Conservation (phyloP, 2,797 vertebrate genomes). For the Epinephelus coioides region DNA sequence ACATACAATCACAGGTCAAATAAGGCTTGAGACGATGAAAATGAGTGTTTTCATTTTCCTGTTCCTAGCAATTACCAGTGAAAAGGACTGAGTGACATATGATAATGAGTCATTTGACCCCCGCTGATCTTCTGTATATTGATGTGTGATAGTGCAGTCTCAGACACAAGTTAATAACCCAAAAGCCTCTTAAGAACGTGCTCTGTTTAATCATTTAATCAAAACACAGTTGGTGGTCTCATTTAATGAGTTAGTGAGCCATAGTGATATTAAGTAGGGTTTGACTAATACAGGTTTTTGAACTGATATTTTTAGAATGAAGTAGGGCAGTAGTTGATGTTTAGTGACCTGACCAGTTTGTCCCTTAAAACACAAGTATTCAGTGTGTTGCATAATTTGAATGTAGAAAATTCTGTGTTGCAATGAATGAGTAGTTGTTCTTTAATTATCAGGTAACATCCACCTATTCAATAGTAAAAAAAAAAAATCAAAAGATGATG, state of each 20-base stretch:
- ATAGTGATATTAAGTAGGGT: conserved; percentile 57
- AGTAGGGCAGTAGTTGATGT: conserved; percentile 12
- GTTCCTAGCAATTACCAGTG: conserved; percentile 61
- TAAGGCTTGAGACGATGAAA: conserved; percentile 42
- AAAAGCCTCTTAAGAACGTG: conserved; percentile 64
- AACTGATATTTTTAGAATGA: conserved; percentile 49
- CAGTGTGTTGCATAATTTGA: conserved; percentile 1
- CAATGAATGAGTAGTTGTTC: neutral
- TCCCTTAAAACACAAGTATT: neutral
- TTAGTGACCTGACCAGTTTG: conserved; percentile 1
- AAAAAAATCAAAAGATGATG: neutral
- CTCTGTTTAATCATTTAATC: conserved; percentile 76
- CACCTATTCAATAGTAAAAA: neutral
- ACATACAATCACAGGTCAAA: conserved; percentile 61
- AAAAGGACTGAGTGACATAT: conserved; percentile 70
- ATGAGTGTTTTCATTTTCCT: conserved; percentile 55
- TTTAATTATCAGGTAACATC: neutral
- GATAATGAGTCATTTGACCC: conserved; percentile 75
- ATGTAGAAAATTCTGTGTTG: neutral
- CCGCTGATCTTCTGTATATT: conserved; percentile 65
- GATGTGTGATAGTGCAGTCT: conserved; percentile 65
- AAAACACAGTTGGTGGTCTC: conserved; percentile 70
- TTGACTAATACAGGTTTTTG: conserved; percentile 63
- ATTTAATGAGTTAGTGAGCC: conserved; percentile 73
- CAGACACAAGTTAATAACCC: conserved; percentile 69